phyloP scores from a whole-genome alignment of 2,113 vertebrate genomes.

The Coptodon rendalli region DNA sequence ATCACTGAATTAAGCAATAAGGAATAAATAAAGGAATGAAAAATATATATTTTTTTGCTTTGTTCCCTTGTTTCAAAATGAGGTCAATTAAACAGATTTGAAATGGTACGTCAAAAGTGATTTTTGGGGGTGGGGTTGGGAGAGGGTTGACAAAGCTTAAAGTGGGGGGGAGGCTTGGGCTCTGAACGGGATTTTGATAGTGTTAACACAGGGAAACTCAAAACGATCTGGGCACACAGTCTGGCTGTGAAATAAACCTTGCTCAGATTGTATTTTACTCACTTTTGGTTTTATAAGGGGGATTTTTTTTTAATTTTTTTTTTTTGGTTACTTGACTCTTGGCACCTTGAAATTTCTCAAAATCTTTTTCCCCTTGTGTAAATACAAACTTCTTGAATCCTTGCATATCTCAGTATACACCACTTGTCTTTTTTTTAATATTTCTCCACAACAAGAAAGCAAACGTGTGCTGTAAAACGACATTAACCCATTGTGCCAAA shows the following conservation, averaged over 20 bases:
- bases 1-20: neutral
- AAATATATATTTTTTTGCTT: neutral
- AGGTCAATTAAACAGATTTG: neutral
- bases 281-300: neutral
- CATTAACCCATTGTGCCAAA: neutral
- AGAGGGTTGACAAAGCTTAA: neutral
- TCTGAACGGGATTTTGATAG: neutral
- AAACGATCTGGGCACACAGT: neutral
- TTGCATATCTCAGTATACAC: neutral
- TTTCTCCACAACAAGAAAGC: neutral
- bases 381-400: neutral
- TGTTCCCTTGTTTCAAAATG: neutral
- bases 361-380: rapidly evolving
- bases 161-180: neutral
- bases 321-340: neutral
- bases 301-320: neutral
- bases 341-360: neutral
- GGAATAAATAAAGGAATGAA: neutral
- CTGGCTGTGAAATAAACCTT: neutral
- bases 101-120: neutral
- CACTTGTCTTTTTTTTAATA: neutral
- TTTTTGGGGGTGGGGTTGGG: neutral
- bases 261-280: neutral
- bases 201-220: neutral
- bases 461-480: neutral